A percentile compares a stretch with the other conserved stretches of the same genome.
Conservation (phyloP, 2,888 invertebrate species). For the Sarcophaga carnaria region DNA sequence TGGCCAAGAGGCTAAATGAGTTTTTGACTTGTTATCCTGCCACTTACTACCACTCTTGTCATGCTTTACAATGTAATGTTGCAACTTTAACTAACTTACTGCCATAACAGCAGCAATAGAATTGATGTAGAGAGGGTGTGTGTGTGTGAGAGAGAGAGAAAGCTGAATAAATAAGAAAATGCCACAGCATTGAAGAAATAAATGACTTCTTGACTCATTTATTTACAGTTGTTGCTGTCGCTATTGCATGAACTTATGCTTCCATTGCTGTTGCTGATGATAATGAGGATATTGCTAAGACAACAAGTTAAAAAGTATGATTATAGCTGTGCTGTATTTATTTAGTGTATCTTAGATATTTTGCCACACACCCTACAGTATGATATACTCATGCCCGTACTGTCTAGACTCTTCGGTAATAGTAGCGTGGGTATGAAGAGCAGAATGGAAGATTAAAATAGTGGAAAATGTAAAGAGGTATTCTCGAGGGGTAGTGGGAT, state of each 20-base stretch:
- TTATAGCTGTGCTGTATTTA: neutral
- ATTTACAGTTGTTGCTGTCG: slow-evolving; percentile 36
- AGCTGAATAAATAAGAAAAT: slow-evolving; percentile 23
- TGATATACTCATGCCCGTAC: too few relatives aligned
- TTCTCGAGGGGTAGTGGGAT: too few relatives aligned
- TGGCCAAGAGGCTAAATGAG: slow-evolving; percentile 75
- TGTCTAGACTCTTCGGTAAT: too few relatives aligned
- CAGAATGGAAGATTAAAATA: too few relatives aligned
- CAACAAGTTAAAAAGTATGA: neutral
- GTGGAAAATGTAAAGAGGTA: too few relatives aligned
- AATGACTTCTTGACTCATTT: slow-evolving; percentile 40
- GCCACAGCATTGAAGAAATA: slow-evolving; percentile 12
- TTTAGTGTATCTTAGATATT: neutral
- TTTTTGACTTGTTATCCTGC: slow-evolving; percentile 72
- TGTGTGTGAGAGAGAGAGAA: too few relatives aligned
- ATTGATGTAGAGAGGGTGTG: too few relatives aligned
- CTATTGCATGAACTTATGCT: neutral
- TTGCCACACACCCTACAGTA: neutral
- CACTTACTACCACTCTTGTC: slow-evolving; percentile 59
- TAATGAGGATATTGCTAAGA: slow-evolving; percentile 19
- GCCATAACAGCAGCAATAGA: too few relatives aligned
- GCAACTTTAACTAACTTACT: slow-evolving; percentile 34
- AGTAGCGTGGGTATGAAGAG: too few relatives aligned
- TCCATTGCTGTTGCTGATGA: neutral
- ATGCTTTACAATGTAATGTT: slow-evolving; percentile 24